Base-by-base conservation (phyloP, 2,113 vertebrate genomes). In the Macheiramphus alcinus region DNA sequence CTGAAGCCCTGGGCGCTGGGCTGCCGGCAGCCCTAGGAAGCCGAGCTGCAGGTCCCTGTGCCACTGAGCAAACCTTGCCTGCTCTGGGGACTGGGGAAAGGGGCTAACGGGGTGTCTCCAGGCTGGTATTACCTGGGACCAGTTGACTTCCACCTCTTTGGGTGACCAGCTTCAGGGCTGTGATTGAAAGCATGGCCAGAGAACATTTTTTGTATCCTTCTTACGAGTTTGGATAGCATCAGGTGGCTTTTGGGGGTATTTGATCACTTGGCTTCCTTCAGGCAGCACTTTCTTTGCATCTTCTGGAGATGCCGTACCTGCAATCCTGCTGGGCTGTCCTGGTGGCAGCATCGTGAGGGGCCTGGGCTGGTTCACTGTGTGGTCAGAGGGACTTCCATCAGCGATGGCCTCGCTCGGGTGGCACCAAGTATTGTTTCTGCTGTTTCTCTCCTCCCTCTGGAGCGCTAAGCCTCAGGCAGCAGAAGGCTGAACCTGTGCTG, bases 391-490 rank as follows among this genome's bases (percentile, higher is more conserved):
- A 18, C 7, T 59, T 31, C 29, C 67, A n/a, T 10, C 25, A 21
- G 36, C 1, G 1, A 43, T 21, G 53, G 43, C 34, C 23, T 55
- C 1, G 2, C 45, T 52, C 0, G 2, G 11, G 25, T 1, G 1
- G 63, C 55, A 52, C 16, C 42, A 9, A 26, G 9, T 17, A 31
- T 55, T 63, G 19, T n/a, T 72, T 36, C 75, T 56, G 67, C 25
- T 42, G 11, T 72, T 72, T 63, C 10, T 50, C 53, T 61, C 18
- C 47, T 16, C 11, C 16, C 32, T 20, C 58, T 13, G 47, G 12
- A 47, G 27, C 9, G 0, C 29, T 47, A 7, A 53, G n/a, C 11
- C 29, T 20, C n/a, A 14, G 59, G 34, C 42, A 56, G n/a, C 31
- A 48, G 59, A n/a, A 42, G 36, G 21, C 67, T 32, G 31, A 25